phyloP scores from a whole-genome alignment of 2,113 vertebrate genomes.

The Atrichornis clamosus region DNA sequence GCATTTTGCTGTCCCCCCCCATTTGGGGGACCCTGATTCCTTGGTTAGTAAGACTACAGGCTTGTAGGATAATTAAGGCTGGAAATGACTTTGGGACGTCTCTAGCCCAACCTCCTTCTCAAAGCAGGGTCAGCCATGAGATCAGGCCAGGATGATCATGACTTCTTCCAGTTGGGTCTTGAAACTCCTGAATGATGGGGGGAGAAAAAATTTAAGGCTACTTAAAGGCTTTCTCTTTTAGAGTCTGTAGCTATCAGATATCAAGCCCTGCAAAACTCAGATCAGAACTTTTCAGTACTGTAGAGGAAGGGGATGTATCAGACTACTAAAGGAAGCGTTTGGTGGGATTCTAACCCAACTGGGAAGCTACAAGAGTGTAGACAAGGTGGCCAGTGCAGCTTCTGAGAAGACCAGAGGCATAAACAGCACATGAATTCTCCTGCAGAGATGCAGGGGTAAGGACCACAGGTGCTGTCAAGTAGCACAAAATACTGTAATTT shows the following conservation, averaged over 20 bases:
- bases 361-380: accelerated
- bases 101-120: background rate
- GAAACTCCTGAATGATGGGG: background rate
- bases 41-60: background rate
- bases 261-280: background rate
- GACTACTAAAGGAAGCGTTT: background rate
- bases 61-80: background rate
- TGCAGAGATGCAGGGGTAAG: background rate
- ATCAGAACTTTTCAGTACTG: background rate
- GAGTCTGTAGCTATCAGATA: background rate
- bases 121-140: background rate
- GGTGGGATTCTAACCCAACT: background rate
- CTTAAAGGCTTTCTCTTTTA: background rate
- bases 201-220: background rate
- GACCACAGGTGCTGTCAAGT: background rate
- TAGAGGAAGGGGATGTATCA: background rate
- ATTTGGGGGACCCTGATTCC: background rate
- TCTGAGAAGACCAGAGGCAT: background rate
- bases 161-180: background rate
- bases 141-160: background rate
- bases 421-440: background rate
- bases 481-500: background rate
- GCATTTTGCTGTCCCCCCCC: background rate
- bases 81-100: background rate
- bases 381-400: background rate